A percentile compares a stretch with the other conserved stretches of the same genome.
These are phyloP conservation scores for Clarias laeviceps DNA, from an alignment of 2,797 vertebrate species.

Conservation along the genomic window DNA sequence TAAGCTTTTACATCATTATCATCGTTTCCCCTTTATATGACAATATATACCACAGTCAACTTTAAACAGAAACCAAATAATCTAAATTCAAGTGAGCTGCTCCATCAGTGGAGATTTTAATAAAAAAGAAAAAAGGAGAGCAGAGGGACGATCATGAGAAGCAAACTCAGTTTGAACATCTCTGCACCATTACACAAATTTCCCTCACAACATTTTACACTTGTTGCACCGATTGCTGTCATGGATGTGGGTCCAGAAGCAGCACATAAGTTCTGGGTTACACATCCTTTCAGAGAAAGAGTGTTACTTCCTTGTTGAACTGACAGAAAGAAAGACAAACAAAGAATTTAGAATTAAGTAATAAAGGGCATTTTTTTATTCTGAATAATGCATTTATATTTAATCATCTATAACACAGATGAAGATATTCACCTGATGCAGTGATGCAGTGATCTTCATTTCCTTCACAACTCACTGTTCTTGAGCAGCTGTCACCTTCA, in stretches of 20 bases:
- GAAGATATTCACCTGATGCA: neutral
- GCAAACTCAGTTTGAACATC: neutral
- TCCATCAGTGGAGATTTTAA: neutral
- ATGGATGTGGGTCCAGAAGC: too few species aligned
- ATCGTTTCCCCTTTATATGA: too few species aligned
- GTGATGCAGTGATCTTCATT: neutral
- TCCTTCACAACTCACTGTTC: neutral
- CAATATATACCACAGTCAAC: too few species aligned
- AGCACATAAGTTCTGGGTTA: neutral
- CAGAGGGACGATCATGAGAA: neutral
- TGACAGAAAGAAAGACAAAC: too few species aligned
- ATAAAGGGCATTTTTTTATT: neutral
- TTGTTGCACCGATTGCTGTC: accelerated
- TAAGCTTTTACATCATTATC: too few species aligned
- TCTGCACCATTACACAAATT: conserved; percentile 8
- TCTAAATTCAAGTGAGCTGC: too few species aligned
- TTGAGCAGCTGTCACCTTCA: neutral
- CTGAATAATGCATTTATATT: too few species aligned
- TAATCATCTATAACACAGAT: too few species aligned
- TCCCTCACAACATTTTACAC: conserved; percentile 7
- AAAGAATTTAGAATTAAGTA: neutral
- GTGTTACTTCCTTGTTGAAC: too few species aligned
- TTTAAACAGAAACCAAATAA: too few species aligned
- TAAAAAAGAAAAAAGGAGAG: conserved; percentile 3
- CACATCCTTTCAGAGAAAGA: neutral